These are phyloP conservation scores for Macrocentrus cingulum DNA, from an alignment of 1,140 invertebrate species.

Conservation along the genomic window DNA sequence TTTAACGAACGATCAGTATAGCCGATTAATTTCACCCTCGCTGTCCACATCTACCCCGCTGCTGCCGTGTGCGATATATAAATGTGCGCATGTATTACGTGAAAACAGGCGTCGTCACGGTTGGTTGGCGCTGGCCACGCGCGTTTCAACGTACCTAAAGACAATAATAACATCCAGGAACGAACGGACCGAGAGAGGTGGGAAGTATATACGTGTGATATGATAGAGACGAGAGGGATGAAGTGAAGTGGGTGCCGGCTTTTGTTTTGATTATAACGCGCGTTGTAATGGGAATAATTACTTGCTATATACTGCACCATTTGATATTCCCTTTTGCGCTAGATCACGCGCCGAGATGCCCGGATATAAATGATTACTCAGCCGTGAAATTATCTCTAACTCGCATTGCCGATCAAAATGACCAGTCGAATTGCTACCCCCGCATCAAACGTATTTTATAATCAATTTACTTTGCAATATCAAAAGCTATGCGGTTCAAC, in stretches of 20 bases:
- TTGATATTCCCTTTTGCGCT: conserved; percentile 4
- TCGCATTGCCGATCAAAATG: background rate
- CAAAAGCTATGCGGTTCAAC: background rate
- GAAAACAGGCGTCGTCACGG: conserved; percentile 16
- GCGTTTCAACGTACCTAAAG: conserved; percentile 28
- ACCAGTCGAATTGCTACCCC: background rate
- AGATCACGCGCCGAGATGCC: background rate
- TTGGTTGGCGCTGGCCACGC: background rate
- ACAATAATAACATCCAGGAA: conserved; percentile 33
- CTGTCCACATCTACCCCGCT: too few relatives aligned
- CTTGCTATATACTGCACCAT: background rate
- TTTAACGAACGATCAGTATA: conserved; percentile 26
- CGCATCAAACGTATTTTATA: background rate
- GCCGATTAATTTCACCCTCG: conserved; percentile 29
- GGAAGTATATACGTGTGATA: background rate
- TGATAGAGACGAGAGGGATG: background rate
- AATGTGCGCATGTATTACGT: conserved; percentile 14
- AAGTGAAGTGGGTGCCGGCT: conserved; percentile 17
- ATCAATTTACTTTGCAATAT: too few relatives aligned
- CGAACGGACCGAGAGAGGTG: conserved; percentile 9
- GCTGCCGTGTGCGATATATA: too few relatives aligned
- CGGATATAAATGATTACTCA: conserved; percentile 12
- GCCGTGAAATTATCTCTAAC: conserved; percentile 8
- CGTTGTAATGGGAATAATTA: conserved; percentile 7
- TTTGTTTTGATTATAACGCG: conserved; percentile 18